Evolutionary conservation across 2,888 invertebrate genomes (phyloP), one percentile per base, ranked within the genome.

Genomic region (Aleiodes testaceus): DNA sequence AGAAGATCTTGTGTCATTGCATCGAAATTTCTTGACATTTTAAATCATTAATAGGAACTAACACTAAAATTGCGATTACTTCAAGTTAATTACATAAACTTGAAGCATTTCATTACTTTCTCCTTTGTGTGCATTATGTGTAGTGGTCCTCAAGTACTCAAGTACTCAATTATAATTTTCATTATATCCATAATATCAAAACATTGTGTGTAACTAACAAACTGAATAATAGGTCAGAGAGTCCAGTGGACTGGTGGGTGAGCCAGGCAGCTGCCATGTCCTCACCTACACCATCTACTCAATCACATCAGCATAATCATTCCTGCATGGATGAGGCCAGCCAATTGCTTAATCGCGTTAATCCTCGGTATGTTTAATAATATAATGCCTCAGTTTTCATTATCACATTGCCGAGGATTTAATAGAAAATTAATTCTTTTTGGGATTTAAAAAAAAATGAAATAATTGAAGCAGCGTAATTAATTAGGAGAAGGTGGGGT

Each of bases 301-400:
- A 84, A 80, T 84, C 82, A 82, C 83, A 83, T 77, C 84, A 84
- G 74, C 82, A 84, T 81, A 84, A 85, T 81, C 82, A 81, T 78
- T 82, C 82, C 84, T 85, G 85, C 85, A 85, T 83, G 84, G 87
- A 87, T 79, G 86, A 87, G 85, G 85, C 85, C 82, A 86, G 84
- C 82, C 82, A 85, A 79, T 86, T 87, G 84, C 85, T 87, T 86
- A 84, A 85, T 80, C 85, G 83, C 82, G 82, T 84, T 78, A 81
- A 82, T 78, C 84, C 83, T 80, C 87, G 87, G 87, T 87, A 86
- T 78, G 85, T 85, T 78, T 78, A 77, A 70, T 6, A 68, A 72
- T 64, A 68, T 64, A 53, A 45, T 63, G 47, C 49, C 45, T 50
- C 61, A 44, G 20, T 30, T 47, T 64, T 55, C n/a, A 44, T 63